Evolutionary conservation across 2,113 vertebrate genomes (phyloP).

Genomic region (Cyprinodon tularosa): DNA sequence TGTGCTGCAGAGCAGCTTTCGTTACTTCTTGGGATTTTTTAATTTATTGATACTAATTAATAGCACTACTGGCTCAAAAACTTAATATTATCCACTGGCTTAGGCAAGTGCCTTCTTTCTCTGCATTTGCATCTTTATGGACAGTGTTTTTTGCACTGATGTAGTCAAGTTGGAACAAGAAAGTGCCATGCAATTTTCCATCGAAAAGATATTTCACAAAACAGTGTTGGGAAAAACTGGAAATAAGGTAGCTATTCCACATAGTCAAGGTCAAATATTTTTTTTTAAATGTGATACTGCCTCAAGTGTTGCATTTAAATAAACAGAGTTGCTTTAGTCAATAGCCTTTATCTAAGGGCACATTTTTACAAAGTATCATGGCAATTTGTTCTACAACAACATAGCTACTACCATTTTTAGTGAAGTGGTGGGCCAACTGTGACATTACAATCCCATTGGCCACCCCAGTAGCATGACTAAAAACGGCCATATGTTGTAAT

Average conservation of each 20-base stretch:
- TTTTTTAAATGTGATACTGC: not conserved
- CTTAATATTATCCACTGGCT: not conserved
- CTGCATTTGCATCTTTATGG: no score
- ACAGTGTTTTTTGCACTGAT: no score
- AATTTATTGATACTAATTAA: not conserved
- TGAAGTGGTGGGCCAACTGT: not conserved
- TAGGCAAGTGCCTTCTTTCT: no score
- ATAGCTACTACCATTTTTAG: constrained; percentile 1
- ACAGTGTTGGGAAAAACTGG: not conserved
- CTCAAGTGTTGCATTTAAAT: not conserved
- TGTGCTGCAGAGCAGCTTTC: not conserved
- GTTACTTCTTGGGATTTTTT: not conserved
- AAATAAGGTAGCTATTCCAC: not conserved
- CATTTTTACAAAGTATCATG: constrained; percentile 1
- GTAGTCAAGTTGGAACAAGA: not conserved
- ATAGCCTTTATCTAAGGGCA: not conserved
- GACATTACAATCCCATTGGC: not conserved
- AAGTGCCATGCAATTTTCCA: not conserved
- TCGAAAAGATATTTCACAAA: not conserved
- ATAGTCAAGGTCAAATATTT: not conserved
- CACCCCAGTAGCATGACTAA: not conserved
- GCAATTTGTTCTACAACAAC: constrained; percentile 1
- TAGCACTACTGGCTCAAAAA: not conserved
- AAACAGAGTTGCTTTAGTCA: not conserved
- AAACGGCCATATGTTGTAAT: constrained; percentile 14